Percentiles rank a stretch among this genome's conserved stretches.
Conservation (phyloP, 2,797 vertebrate species). For the Alectoris magna region DNA sequence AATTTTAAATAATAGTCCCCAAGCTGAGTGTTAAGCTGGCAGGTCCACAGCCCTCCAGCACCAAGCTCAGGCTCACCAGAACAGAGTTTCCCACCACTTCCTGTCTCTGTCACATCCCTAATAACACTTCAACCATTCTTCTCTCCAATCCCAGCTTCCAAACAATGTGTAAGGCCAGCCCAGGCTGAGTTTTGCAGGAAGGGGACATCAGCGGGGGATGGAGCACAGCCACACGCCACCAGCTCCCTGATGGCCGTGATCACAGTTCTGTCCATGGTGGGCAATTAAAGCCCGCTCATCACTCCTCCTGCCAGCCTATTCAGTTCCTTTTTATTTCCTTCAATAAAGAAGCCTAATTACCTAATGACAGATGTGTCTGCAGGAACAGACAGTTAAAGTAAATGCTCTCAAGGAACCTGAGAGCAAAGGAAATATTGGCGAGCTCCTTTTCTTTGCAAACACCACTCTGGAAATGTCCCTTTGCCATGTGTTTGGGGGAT, state of each 20-base stretch:
- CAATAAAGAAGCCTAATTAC: background rate
- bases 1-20: background rate
- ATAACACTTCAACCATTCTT: background rate
- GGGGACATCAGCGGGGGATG: background rate
- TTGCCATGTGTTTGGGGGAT: background rate
- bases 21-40: background rate
- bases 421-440: background rate
- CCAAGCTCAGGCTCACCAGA: background rate
- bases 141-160: background rate
- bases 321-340: background rate
- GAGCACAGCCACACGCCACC: rapidly evolving
- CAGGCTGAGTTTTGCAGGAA: background rate
- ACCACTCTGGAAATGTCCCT: background rate
- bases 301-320: background rate
- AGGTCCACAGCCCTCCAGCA: rapidly evolving
- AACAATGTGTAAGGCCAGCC: background rate
- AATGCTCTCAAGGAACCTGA: background rate
- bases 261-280: background rate
- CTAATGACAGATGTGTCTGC: background rate
- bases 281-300: background rate
- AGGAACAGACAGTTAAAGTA: background rate
- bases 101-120: background rate
- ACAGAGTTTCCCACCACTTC: background rate
- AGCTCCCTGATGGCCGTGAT: background rate
- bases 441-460: background rate